Evolutionary conservation across 2,113 vertebrate species (phyloP), one percentile per base, ranked within the genome.

Genomic region (Phylloscopus whistleri): DNA sequence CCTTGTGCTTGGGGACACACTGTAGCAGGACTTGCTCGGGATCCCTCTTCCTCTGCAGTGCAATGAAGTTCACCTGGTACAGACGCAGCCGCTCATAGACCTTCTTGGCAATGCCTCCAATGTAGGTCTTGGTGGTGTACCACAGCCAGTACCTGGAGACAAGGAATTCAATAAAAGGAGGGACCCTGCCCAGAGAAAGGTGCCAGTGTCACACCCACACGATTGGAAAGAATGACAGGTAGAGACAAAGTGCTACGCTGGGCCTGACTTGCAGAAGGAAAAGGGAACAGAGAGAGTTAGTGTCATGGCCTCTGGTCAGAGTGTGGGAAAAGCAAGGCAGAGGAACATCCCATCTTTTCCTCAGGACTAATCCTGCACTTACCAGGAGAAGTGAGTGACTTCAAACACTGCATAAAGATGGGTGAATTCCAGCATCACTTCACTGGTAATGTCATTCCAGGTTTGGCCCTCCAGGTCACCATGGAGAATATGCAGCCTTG

Each of bases 341-440:
- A 60, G 13, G 15, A 92, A 70, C 23, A 64, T 64, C 27, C 22
- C 52, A 72, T 46, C 17, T 52, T 72, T 55, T 74, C n/a, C n/a
- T 81, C 49, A 68, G 64, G 56, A 90, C 11, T 33, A 82, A 84
- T 46, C 39, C 30, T 48, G 68, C 37, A 96, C 99, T 98, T 91
- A 99, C 99, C 99, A 99, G 81, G 99, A 99, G 96, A 99, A 99
- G 95, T 98, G 98, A 11, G 98, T 98, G 91, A 99, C 98, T 96
- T 98, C 98, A 98, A 99, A 99, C 89, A 99, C 84, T 4, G 98
- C 99, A 13, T 99, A 99, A 64, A 99, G 93, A 80, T 99, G 99
- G 8, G 98, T 99, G 91, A 99, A 96, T 66, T 98, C 97, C 89
- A 99, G 97, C 14, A 96, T 98, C 93, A 99, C 98, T 87, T 99